Conservation (phyloP, 2,113 vertebrate species). For the Rhodinocichla rosea region DNA sequence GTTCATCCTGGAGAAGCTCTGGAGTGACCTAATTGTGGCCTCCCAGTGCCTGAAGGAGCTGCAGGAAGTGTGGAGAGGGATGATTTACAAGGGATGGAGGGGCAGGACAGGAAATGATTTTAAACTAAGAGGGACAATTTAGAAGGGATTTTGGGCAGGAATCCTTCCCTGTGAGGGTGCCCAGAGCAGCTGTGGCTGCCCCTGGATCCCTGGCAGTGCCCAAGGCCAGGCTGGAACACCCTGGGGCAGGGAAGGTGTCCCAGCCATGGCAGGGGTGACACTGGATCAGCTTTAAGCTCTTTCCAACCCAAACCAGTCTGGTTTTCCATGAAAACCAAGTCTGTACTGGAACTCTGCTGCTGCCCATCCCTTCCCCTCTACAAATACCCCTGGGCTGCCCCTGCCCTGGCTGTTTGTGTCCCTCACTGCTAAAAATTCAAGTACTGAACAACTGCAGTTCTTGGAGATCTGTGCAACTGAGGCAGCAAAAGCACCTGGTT, state of each 20-base stretch:
- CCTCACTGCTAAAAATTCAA: not conserved
- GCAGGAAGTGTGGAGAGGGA: not conserved
- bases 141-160: not conserved
- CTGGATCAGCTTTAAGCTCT: not conserved
- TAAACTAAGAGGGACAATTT: not conserved
- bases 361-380: not conserved
- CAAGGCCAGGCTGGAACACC: not conserved
- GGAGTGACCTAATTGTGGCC: not conserved
- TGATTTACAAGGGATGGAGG: not conserved
- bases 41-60: not conserved
- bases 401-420: not conserved
- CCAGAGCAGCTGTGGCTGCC: not conserved
- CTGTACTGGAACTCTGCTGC: not conserved
- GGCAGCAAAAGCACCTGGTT: not conserved
- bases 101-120: not conserved
- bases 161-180: not conserved
- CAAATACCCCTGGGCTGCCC: not conserved
- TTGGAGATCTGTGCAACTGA: not conserved
- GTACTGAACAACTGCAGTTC: not conserved
- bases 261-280: not conserved
- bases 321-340: not conserved
- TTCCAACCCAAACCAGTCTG: not conserved
- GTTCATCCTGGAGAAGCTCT: not conserved
- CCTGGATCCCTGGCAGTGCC: not conserved
- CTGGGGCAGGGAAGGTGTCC: not conserved